Base-by-base conservation (phyloP, 2,888 invertebrate species). In the Dryadula phaetusa region DNA sequence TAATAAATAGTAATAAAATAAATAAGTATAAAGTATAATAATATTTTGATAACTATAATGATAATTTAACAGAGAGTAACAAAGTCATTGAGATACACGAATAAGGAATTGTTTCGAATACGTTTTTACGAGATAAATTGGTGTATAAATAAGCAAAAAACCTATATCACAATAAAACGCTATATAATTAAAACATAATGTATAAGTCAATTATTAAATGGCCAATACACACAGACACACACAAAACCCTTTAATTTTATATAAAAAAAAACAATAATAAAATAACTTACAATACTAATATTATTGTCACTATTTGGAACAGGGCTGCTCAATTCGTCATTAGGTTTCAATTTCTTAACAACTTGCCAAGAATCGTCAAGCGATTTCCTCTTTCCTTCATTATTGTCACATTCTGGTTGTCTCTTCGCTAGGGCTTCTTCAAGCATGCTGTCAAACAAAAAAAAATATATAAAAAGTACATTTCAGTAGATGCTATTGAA, bases 261-360 rank as follows among this genome's bases (percentile, higher is more conserved):
- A 63, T 14, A 54, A 28, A 54, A 40, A 56, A 44, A 47, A 22
- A 25, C 1, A 47, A 62, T n/a, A n/a, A n/a, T n/a, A 53, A 32
- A 60, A n/a, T 56, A 67, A 84, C 86, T 82, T 62, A 86, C 86
- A 70, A 85, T 74, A 40, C 82, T 85, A 12, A 66, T 76, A 22
- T 76, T 73, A 25, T 56, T 76, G 2, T 75, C 74, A n/a, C 58
- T 70, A 3, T 76, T 52, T 5, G 75, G 16, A 0, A 76, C 66
- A 3, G 72, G 75, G 5, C 79, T 70, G 53, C 72, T 77, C 5
- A 67, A 34, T 22, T 58, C 69, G 25, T 70, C 62, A 8, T 67
- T 64, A 6, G 64, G 52, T 10, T 76, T 54, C 20, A 60, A 53
- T 1, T 72, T 72, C 46, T 79, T 79, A n/a, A 67, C 53, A 4